Conservation (phyloP, 2,888 invertebrate genomes). For the Aplocera efformata region DNA sequence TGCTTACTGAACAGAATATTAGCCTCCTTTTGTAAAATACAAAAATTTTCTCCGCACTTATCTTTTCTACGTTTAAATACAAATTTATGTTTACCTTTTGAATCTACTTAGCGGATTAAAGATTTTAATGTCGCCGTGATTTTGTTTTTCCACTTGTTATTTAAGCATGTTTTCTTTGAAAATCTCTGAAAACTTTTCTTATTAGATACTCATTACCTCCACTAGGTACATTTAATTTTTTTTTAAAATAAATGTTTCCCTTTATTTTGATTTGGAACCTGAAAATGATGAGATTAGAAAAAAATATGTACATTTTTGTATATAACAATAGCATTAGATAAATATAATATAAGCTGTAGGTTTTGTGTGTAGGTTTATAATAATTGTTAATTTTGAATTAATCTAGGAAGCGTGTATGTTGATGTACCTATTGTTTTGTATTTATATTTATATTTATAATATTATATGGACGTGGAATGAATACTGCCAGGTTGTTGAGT, state of each 20-base stretch:
- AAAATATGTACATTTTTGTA: conserved; percentile 66
- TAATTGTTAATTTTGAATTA: conserved; percentile 48
- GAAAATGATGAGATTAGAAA: conserved; percentile 27
- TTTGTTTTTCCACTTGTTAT: conserved; percentile 57
- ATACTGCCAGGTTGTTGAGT: conserved; percentile 36
- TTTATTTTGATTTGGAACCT: conserved; percentile 4
- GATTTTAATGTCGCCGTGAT: too few species aligned
- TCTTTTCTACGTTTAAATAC: too few species aligned
- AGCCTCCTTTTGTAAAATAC: too few species aligned
- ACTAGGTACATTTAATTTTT: background rate
- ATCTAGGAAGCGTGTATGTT: conserved; percentile 42
- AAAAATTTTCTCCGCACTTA: too few species aligned
- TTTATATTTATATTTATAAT: conserved; percentile 38
- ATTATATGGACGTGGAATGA: conserved; percentile 35
- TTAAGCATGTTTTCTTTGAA: conserved; percentile 43
- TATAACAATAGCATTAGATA: conserved; percentile 64
- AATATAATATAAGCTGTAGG: conserved; percentile 56
- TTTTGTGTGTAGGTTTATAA: conserved; percentile 56
- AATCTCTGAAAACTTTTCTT: conserved; percentile 22
- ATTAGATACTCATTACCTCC: too few species aligned
- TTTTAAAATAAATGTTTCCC: background rate
- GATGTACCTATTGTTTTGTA: conserved; percentile 47
- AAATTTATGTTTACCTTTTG: too few species aligned
- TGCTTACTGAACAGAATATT: too few species aligned
- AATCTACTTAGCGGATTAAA: too few species aligned